Evolutionary conservation across 35 echinoderm and acorn worm genomes (phyloP), one percentile per base, ranked within the genome.

Genomic region (Anneissia japonica): DNA sequence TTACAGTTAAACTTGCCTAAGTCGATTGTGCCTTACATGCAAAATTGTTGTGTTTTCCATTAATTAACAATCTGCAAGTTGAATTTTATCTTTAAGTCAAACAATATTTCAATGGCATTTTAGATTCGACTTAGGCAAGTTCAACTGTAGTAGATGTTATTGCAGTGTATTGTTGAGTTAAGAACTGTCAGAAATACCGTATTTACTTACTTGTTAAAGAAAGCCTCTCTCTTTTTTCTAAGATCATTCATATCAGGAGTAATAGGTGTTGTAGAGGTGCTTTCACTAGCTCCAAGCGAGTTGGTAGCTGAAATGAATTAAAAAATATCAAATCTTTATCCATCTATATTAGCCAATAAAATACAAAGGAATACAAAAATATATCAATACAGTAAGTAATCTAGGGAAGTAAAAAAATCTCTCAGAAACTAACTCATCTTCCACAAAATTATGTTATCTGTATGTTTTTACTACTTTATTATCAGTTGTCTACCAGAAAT

Each of bases 221-320:
- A 96, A 31, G 86, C 90, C 82, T 91, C 82, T 86, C 93, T 87
- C 74, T 87, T 96, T 56, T 86, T 87, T 41, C 93, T 85, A 28
- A 96, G 10, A 39, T 96, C 90, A 79, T 91, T 90, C 14, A 56
- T 23, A 81, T 96, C 84, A 74, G 89, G 90, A 41, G 75, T 37
- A 38, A 37, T 28, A 82, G 46, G 43, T 16, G 41, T 74, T 73
- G 39, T 72, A 2, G 31, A 51, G 11, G 32, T 72, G 74, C 28
- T 34, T 55, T 77, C 19, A 30, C 32, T 37, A 35, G 21, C 46
- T 30, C 21, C 85, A 46, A 32, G 28, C 41, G 36, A 32, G 6
- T 29, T 41, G 45, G 31, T 21, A 79, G 26, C n/a, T 43, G 41
- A 30, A 12, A 87, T 40, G 30, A 36, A 46, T 31, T 21, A 79